Evolutionary conservation across 2,888 invertebrate genomes (phyloP), one percentile per base, ranked within the genome.

Genomic region (Anthrax anthrax): DNA sequence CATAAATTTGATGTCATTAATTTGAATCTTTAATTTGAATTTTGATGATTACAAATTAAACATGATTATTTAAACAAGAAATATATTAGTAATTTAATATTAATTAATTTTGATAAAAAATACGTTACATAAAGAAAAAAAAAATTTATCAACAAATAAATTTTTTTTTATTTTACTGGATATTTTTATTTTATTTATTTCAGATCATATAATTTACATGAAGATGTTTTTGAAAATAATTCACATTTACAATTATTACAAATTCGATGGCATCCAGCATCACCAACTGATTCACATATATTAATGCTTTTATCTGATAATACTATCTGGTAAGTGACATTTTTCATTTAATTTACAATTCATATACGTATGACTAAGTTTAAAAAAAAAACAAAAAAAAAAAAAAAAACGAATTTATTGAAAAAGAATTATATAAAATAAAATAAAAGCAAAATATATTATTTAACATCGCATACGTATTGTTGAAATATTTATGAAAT

Each of bases 231-330:
- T 58, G 74, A 78, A 55, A 79, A 78, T 52, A 77, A 75, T 58
- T 70, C 73, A n/a, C 75, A 78, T 37, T 70, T 79, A n/a, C 79
- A 81, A 59, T 75, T 87, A 17, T 73, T 81, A 16, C 81, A 84
- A 56, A 78, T 81, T 8, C 77, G 78, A 52, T 94, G 92, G 85
- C 92, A 94, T 69, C 91, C 92, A 1, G 84, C 79, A 38, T 88
- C 90, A 32, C 67, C 74, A 13, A 72, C 75, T 1, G 80, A 86
- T 56, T 80, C 81, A 0, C 88, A 88, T 64, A 64, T 92, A 2
- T 66, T 87, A 16, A 77, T 89, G 1, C 73, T 94, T 19, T 81
- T 88, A 4, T 87, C 89, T 1, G 87, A 92, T 62, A 92, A 92
- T 61, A 77, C 79, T 32, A 76, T 94, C 59, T 81, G 89, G 84